Percentiles rank a stretch among this genome's conserved stretches.
Evolutionary conservation across 2,888 invertebrate genomes (phyloP).

Genomic region (Zygaena filipendulae): DNA sequence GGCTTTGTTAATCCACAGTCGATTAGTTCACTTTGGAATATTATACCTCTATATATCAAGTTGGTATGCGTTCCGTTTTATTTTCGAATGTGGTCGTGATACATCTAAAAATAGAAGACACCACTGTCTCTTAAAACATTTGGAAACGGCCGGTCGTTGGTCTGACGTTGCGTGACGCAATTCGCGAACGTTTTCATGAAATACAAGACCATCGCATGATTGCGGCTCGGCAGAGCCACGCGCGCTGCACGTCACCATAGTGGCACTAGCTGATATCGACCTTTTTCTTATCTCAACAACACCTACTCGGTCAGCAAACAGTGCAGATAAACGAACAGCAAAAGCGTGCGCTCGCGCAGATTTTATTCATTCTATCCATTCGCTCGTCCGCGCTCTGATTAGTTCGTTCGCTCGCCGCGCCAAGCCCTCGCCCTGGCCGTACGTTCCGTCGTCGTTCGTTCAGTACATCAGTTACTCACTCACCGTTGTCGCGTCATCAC

Average conservation of each 20-base stretch:
- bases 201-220: conserved; percentile 2
- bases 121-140: no score
- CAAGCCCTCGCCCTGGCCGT: no score
- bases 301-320: conserved; percentile 32
- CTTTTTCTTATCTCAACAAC: conserved; percentile 56
- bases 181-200: conserved; percentile 12
- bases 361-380: conserved; percentile 51
- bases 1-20: no score
- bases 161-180: conserved; percentile 7
- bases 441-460: no score
- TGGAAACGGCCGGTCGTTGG: background rate
- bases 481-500: conserved; percentile 51
- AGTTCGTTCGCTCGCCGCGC: conserved; percentile 42
- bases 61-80: no score
- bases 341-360: conserved; percentile 64
- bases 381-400: conserved; percentile 40
- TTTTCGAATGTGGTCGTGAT: no score
- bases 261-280: conserved; percentile 41
- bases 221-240: conserved; percentile 20
- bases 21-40: no score
- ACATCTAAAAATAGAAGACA: no score
- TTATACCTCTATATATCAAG: no score
- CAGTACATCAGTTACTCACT: conserved; percentile 62
- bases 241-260: conserved; percentile 23
- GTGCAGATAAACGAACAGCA: conserved; percentile 58